Evolutionary conservation across 2,797 vertebrate genomes (phyloP).

Genomic region (Gymnothorax reevesii): DNA sequence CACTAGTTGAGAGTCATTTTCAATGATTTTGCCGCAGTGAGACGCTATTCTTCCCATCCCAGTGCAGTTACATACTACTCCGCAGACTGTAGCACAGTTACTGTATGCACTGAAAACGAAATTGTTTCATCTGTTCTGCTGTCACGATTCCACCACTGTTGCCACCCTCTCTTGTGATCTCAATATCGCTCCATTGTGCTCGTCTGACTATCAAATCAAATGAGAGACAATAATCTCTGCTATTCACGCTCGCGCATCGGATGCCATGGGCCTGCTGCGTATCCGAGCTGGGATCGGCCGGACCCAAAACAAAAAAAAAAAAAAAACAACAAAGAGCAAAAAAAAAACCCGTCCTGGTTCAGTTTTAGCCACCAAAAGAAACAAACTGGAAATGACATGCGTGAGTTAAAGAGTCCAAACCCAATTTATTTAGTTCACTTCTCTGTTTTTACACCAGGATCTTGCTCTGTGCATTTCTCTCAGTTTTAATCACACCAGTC

Average conservation of each 20-base stretch:
- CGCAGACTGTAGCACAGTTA: neutral
- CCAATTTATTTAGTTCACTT: constrained; percentile 31
- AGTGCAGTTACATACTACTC: neutral
- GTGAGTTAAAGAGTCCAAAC: neutral
- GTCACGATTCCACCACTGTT: neutral
- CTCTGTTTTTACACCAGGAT: constrained; percentile 28
- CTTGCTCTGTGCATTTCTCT: constrained; percentile 48
- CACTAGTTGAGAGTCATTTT: neutral
- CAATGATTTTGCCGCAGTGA: neutral
- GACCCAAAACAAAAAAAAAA: neutral
- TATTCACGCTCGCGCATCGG: too few species aligned
- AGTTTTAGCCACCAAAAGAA: neutral
- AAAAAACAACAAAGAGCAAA: too few species aligned
- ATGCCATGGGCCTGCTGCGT: too few species aligned
- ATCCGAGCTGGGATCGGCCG: too few species aligned
- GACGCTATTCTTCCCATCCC: neutral
- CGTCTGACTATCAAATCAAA: neutral
- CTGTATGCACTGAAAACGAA: too few species aligned
- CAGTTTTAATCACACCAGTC: constrained; percentile 64
- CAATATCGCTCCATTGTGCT: neutral
- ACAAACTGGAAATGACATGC: neutral
- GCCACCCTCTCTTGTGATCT: neutral
- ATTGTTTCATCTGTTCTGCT: neutral
- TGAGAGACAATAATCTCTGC: too few species aligned
- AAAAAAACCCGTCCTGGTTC: too few species aligned